A percentile compares a stretch with the other conserved stretches of the same genome.
These are phyloP conservation scores for Caretta caretta DNA, from an alignment of 2,113 vertebrate genomes.

Conservation along the genomic window DNA sequence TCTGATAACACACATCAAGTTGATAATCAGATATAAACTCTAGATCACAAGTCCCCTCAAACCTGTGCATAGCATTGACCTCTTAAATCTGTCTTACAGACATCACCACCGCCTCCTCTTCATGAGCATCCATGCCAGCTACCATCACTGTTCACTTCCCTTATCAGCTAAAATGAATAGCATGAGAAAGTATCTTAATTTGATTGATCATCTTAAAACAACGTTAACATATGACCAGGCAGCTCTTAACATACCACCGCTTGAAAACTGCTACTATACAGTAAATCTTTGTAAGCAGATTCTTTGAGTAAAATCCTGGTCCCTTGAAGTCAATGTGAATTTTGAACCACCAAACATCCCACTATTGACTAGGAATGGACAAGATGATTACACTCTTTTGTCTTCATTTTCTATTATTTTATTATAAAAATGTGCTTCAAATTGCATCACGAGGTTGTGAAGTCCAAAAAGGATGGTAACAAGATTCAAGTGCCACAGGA, in stretches of 20 bases:
- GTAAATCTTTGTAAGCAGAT: not conserved
- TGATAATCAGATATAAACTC: not conserved
- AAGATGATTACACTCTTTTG: not conserved
- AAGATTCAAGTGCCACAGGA: not conserved
- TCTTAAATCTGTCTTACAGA: not conserved
- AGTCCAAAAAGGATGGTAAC: not conserved
- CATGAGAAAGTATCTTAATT: not conserved
- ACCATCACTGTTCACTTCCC: not conserved
- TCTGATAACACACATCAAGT: not conserved
- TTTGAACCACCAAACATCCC: too few species aligned
- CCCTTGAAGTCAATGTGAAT: not conserved
- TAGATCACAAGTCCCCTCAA: not conserved
- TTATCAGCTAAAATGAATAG: not conserved
- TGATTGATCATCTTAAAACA: not conserved
- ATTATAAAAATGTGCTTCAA: not conserved
- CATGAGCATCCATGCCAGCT: not conserved
- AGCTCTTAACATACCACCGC: not conserved
- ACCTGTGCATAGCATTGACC: not conserved
- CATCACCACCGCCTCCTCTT: not conserved
- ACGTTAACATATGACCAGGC: not conserved
- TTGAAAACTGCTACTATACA: not conserved
- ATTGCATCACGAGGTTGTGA: slow-evolving; percentile 1
- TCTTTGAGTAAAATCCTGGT: not conserved
- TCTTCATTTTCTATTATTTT: not conserved
- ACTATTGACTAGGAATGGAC: too few species aligned